A percentile compares a stretch with the other conserved stretches of the same genome.
phyloP scores from a whole-genome alignment of 2,888 invertebrate genomes.

The Stenodema calcarata region DNA sequence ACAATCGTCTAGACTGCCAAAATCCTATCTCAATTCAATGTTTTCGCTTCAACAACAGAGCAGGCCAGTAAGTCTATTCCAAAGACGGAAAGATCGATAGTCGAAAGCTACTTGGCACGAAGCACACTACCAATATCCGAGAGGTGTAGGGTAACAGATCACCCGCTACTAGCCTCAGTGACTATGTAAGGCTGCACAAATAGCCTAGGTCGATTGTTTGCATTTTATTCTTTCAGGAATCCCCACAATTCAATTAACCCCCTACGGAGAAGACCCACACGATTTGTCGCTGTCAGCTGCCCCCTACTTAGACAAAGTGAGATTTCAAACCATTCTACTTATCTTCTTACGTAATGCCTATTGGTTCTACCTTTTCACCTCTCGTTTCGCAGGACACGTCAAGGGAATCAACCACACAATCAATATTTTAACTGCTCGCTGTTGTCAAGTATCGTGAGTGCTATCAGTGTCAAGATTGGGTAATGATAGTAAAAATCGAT shows the following conservation, averaged over 20 bases:
- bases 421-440: conserved; percentile 2
- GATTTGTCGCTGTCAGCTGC: conserved; percentile 48
- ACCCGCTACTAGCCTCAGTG: background rate
- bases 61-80: too few species aligned
- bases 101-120: background rate
- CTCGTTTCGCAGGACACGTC: background rate
- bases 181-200: conserved; percentile 13
- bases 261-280: conserved; percentile 36
- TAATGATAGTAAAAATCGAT: background rate
- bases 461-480: too few species aligned
- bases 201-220: conserved; percentile 43
- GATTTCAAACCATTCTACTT: conserved; percentile 31
- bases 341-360: conserved; percentile 44
- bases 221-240: conserved; percentile 39
- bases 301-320: conserved; percentile 46
- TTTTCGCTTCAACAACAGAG: too few species aligned
- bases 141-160: conserved; percentile 3
- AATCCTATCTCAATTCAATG: too few species aligned
- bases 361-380: conserved; percentile 43
- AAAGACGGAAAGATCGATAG: background rate
- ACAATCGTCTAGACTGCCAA: too few species aligned
- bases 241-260: conserved; percentile 46
- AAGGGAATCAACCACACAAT: background rate
- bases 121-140: background rate
- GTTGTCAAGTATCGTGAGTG: background rate